Evolutionary conservation across 2,113 vertebrate species (phyloP), one percentile per base, ranked within the genome.

Genomic region (Notiomystis cincta): DNA sequence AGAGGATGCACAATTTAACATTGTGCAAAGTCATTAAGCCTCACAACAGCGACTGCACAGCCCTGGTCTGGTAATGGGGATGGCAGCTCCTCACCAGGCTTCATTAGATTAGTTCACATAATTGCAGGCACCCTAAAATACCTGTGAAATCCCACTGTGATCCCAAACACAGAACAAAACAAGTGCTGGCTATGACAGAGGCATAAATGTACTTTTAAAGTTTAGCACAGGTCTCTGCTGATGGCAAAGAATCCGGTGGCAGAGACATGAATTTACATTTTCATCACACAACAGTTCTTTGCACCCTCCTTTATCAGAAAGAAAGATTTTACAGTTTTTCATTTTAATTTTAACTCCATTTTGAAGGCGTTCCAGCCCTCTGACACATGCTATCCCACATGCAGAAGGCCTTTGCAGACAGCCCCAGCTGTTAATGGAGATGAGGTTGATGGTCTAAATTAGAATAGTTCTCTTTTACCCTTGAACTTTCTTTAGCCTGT

Each of bases 21-120:
- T 75, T 93, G 91, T 80, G 60, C 94, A 95, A 97, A 97, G 94
- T 96, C 94, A 94, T 94, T 96, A 96, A 94, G 84, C 87, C 78
- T 93, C 85, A 21, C 84, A 57, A 42, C 64, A 23, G 27, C 0
- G 20, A 47, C 38, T 31, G 60, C 50, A 77, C 35, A 51, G 85
- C 54, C 58, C 66, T 47, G 54, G 16, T 54, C 67, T 45, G 51
- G 60, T 58, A 56, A 60, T 13, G 7, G 80, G 62, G 57, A 33
- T 3, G 25, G 21, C 42, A 85, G 66, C 54, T 69, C 71, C 78
- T 87, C 76, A 62, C 24, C 60, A 73, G 56, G 37, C 31, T 19
- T 72, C 66, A 7, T 51, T 42, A 79, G 57, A 45, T 58, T 37
- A 37, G 17, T 40, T 82, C 61, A 53, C 10, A 2, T 38, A 53